These are phyloP conservation scores for Sesamia nonagrioides DNA, from an alignment of 1,140 invertebrate genomes.

Conservation along the genomic window DNA sequence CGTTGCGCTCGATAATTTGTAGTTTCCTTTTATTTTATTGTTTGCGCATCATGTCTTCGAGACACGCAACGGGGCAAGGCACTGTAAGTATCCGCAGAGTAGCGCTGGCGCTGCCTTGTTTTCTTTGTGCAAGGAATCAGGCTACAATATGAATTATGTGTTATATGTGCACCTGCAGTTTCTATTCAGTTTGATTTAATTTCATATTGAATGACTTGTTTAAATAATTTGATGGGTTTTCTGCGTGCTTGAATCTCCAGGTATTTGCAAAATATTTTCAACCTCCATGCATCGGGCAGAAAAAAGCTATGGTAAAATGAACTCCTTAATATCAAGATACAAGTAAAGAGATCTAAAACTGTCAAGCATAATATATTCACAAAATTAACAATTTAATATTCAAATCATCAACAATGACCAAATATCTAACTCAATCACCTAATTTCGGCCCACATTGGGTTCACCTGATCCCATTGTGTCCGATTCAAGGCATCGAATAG, in stretches of 20 bases:
- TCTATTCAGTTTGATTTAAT: not conserved
- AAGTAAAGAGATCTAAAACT: not conserved
- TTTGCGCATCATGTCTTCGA: not conserved
- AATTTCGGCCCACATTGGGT: not conserved
- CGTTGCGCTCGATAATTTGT: conserved; percentile 21
- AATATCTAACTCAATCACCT: conserved; percentile 1
- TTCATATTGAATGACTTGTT: not conserved
- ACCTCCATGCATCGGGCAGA: too few relatives aligned
- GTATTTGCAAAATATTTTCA: too few relatives aligned
- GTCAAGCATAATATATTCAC: conserved; percentile 7
- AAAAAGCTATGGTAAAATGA: too few relatives aligned
- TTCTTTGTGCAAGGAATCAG: not conserved
- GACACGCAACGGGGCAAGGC: conserved; percentile 8
- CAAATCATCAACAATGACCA: not conserved
- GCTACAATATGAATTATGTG: not conserved
- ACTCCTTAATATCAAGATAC: not conserved
- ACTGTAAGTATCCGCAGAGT: not conserved
- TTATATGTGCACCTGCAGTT: not conserved
- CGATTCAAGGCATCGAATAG: not conserved
- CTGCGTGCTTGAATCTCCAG: too few relatives aligned
- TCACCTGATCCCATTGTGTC: not conserved
- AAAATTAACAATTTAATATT: not conserved
- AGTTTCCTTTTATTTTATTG: not conserved
- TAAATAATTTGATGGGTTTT: not conserved
- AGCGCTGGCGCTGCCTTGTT: not conserved